These are phyloP conservation scores for Chrysogorgia sp. DNA, from an alignment of 92 coral and sea anemone species.

Conservation along the genomic window DNA sequence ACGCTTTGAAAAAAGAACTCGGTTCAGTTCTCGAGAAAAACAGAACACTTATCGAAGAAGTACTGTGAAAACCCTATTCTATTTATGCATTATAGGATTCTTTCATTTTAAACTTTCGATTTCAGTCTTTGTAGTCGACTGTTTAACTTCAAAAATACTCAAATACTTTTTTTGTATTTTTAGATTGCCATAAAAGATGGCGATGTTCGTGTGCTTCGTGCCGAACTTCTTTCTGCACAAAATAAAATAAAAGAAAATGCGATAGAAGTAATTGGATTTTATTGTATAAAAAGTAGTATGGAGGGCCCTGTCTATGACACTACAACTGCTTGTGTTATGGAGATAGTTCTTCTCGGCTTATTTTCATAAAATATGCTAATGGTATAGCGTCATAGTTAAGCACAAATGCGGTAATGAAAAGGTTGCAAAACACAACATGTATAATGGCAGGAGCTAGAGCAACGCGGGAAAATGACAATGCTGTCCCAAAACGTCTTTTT, in stretches of 20 bases:
- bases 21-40: slow-evolving; percentile 96
- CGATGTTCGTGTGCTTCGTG: slow-evolving; percentile 81
- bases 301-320: too few relatives aligned
- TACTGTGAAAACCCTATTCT: too few relatives aligned
- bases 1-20: slow-evolving; percentile 85
- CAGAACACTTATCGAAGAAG: slow-evolving; percentile 85
- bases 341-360: too few relatives aligned
- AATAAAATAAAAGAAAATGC: slow-evolving; percentile 90
- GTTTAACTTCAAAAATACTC: background rate
- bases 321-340: too few relatives aligned
- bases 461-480: too few relatives aligned
- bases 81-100: background rate
- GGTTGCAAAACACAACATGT: too few relatives aligned
- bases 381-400: too few relatives aligned
- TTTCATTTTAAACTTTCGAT: background rate
- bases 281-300: too few relatives aligned
- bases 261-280: slow-evolving; percentile 76
- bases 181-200: slow-evolving; percentile 92
- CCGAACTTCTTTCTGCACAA: slow-evolving; percentile 94
- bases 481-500: too few relatives aligned
- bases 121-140: background rate
- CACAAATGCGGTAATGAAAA: too few relatives aligned
- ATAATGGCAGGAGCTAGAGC: too few relatives aligned
- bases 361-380: too few relatives aligned
- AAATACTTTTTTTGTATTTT: background rate